Evolutionary conservation across 2,797 vertebrate species (phyloP).

Genomic region (Podarcis siculus): DNA sequence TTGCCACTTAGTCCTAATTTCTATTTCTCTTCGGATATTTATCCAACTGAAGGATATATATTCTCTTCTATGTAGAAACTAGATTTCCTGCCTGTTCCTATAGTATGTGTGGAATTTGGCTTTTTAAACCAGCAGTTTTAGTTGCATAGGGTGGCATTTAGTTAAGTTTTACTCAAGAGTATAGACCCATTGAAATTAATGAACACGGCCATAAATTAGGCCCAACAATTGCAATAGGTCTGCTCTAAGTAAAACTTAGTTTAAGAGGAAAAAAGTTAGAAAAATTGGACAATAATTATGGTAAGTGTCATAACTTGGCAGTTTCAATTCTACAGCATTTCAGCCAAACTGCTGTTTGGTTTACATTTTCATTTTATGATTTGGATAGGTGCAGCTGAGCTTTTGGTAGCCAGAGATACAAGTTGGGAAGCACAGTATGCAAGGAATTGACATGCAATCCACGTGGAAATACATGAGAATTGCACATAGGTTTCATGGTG

Average conservation of each 20-base stretch:
- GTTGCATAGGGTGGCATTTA: too few species aligned
- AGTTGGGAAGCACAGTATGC: background rate
- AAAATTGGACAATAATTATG: background rate
- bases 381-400: background rate
- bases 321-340: background rate
- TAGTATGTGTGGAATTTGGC: constrained; percentile 9
- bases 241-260: too few species aligned
- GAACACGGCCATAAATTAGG: too few species aligned
- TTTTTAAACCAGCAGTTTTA: background rate
- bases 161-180: too few species aligned
- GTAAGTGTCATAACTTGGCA: background rate
- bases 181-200: too few species aligned
- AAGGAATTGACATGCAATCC: background rate
- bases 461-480: background rate
- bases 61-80: background rate
- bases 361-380: background rate
- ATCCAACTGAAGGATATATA: background rate
- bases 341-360: background rate
- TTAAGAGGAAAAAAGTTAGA: background rate
- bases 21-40: background rate
- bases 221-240: too few species aligned
- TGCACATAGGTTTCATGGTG: background rate
- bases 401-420: background rate
- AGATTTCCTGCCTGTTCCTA: background rate
- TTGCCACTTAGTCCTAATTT: background rate